These are phyloP conservation scores for Danio choprae DNA, from an alignment of 2,797 vertebrate genomes.

Conservation along the genomic window DNA sequence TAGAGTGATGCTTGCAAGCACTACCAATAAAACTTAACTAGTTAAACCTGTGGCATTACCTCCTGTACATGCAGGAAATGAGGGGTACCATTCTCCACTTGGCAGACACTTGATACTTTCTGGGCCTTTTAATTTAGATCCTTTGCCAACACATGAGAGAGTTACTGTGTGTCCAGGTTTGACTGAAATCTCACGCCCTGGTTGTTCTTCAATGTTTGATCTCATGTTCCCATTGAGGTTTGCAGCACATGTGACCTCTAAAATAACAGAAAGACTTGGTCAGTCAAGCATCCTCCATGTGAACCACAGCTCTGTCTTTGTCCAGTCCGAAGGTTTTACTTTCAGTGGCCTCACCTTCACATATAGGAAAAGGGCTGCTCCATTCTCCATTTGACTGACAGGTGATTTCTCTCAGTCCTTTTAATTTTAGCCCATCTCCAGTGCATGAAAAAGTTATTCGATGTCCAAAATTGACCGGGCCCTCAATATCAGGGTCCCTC, in stretches of 20 bases:
- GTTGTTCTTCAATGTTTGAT: not conserved
- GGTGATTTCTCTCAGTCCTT: not conserved
- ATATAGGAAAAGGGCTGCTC: slow-evolving; percentile 62
- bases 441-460: not conserved
- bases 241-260: not conserved
- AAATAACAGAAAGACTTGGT: not conserved
- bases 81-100: not conserved
- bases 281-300: slow-evolving; percentile 58
- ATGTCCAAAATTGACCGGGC: slow-evolving; percentile 38
- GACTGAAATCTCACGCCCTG: not conserved
- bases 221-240: not conserved
- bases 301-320: not conserved
- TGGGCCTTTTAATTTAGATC: not conserved
- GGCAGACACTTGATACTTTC: not conserved
- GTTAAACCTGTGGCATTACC: not conserved
- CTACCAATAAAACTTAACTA: too few relatives aligned
- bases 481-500: slow-evolving; percentile 33
- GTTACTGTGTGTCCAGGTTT: not conserved
- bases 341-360: slow-evolving; percentile 60
- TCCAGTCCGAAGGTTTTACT: not conserved
- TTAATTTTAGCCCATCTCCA: slow-evolving; percentile 26
- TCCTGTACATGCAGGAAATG: not conserved
- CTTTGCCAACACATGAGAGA: not conserved
- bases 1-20: too few relatives aligned
- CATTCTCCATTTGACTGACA: slow-evolving; percentile 65